Percentiles rank a stretch among this genome's conserved stretches.
Evolutionary conservation across 2,888 invertebrate species (phyloP).

Genomic region (Clusia tigrina): DNA sequence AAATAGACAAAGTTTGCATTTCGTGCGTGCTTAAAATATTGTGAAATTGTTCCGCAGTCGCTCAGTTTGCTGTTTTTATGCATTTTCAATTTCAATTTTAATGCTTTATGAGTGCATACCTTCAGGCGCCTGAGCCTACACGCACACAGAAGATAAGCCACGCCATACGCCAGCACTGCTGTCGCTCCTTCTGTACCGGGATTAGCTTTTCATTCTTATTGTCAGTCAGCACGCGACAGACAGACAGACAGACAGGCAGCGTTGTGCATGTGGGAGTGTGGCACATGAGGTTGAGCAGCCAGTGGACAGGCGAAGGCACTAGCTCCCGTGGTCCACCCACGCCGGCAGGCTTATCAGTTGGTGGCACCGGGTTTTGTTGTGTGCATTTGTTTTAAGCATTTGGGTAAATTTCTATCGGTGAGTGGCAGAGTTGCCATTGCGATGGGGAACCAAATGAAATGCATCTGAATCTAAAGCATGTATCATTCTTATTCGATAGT

Average conservation of each 20-base stretch:
- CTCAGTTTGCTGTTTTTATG: not conserved
- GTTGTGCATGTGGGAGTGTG: too few relatives aligned
- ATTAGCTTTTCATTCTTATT: constrained; percentile 2
- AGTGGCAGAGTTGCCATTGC: too few relatives aligned
- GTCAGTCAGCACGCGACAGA: not conserved
- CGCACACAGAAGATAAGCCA: not conserved
- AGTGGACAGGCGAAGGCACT: too few relatives aligned
- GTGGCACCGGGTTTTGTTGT: not conserved
- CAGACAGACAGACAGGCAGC: not conserved
- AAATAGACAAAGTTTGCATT: not conserved
- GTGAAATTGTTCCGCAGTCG: not conserved
- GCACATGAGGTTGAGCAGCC: too few relatives aligned
- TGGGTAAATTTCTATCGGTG: too few relatives aligned
- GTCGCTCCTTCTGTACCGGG: constrained; percentile 1
- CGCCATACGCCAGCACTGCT: not conserved
- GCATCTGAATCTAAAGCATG: too few relatives aligned
- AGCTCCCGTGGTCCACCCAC: too few relatives aligned
- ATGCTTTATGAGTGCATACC: not conserved
- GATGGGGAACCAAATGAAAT: too few relatives aligned
- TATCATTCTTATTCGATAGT: too few relatives aligned
- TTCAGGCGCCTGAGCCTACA: constrained; percentile 1
- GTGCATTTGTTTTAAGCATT: too few relatives aligned
- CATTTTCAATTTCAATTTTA: too few relatives aligned
- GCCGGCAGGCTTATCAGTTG: not conserved
- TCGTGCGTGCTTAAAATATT: not conserved